Percentiles rank a stretch among this genome's conserved stretches.
Evolutionary conservation across 2,113 vertebrate species (phyloP).

Genomic region (Eurystomus gularis): DNA sequence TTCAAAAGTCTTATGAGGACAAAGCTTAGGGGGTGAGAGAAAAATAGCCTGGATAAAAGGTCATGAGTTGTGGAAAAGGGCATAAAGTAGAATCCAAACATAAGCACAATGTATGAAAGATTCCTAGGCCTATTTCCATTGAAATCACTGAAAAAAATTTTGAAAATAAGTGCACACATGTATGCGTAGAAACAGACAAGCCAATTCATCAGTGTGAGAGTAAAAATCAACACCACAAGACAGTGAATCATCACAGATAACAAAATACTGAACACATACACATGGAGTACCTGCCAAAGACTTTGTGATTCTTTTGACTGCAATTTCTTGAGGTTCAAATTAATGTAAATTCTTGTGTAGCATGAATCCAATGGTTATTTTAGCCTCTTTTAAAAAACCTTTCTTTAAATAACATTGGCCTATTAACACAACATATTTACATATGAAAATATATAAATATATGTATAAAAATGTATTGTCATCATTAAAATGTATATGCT

Average conservation of each 20-base stretch:
- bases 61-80: slow-evolving; percentile 29
- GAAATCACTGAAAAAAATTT: background rate
- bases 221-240: background rate
- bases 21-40: slow-evolving; percentile 9
- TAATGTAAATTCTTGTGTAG: background rate
- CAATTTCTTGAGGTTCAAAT: background rate
- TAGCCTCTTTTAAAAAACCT: background rate
- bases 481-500: background rate
- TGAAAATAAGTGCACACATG: background rate
- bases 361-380: background rate
- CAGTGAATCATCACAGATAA: background rate
- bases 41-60: slow-evolving; percentile 33
- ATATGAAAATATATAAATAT: background rate
- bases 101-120: background rate
- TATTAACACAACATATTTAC: background rate
- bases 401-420: background rate
- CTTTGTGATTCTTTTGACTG: background rate
- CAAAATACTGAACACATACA: background rate
- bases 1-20: slow-evolving; percentile 31
- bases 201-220: background rate
- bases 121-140: background rate
- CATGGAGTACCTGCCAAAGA: background rate
- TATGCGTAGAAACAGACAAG: background rate
- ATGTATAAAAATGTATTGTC: background rate
- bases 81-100: slow-evolving; percentile 25